Evolutionary conservation across 2,888 invertebrate genomes (phyloP).

Genomic region (Ypsolopha scabrella): DNA sequence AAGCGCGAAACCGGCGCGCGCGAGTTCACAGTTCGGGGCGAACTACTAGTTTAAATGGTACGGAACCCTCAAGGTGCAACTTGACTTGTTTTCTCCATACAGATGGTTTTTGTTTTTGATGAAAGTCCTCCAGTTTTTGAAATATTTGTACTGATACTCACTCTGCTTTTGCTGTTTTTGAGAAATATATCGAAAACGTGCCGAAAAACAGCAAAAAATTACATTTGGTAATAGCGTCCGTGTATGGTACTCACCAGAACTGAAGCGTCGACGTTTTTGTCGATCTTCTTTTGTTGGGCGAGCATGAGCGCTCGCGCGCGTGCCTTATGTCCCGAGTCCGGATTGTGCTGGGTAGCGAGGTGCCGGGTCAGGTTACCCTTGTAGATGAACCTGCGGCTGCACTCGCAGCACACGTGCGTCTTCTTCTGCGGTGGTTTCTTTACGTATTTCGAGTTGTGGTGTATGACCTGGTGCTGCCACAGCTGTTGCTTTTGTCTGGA

Average conservation of each 20-base stretch:
- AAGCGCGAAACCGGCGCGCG: too few relatives aligned
- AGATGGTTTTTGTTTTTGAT: too few relatives aligned
- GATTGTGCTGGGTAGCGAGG: slow-evolving; percentile 92
- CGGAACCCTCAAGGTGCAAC: too few relatives aligned
- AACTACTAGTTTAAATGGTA: too few relatives aligned
- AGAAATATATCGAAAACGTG: too few relatives aligned
- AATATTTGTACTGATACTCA: too few relatives aligned
- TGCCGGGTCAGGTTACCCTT: slow-evolving; percentile 94
- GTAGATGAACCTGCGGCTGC: slow-evolving; percentile 81
- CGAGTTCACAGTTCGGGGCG: too few relatives aligned
- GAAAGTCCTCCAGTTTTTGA: too few relatives aligned
- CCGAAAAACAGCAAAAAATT: too few relatives aligned
- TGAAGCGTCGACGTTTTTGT: slow-evolving; percentile 69
- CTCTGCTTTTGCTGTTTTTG: too few relatives aligned
- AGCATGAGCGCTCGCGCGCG: slow-evolving; percentile 81
- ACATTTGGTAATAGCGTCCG: too few relatives aligned
- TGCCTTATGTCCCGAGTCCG: slow-evolving; percentile 81
- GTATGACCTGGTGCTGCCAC: slow-evolving; percentile 90
- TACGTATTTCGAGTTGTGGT: slow-evolving; percentile 91
- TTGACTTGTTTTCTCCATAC: too few relatives aligned
- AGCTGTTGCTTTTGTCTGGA: slow-evolving; percentile 91
- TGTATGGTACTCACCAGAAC: background rate
- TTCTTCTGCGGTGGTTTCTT: slow-evolving; percentile 91
- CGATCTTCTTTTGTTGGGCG: slow-evolving; percentile 82
- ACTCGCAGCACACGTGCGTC: slow-evolving; percentile 88